phyloP scores from a whole-genome alignment of 2,113 vertebrate genomes.

The Erpornis zantholeuca region DNA sequence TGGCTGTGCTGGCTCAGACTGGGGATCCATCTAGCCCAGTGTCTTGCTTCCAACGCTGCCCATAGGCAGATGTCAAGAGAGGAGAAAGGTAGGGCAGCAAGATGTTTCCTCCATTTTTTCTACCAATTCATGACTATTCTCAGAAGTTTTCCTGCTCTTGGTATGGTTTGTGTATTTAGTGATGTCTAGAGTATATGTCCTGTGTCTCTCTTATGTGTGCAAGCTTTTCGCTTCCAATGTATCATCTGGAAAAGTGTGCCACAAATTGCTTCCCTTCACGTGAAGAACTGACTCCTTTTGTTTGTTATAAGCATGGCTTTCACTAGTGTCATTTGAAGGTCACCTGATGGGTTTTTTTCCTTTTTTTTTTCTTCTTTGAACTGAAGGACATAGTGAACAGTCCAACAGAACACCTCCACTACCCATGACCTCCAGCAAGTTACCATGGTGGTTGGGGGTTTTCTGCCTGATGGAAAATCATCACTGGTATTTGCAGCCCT shows the following conservation, averaged over 20 bases:
- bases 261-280: background rate
- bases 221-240: background rate
- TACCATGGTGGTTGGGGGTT: background rate
- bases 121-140: background rate
- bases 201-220: background rate
- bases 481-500: background rate
- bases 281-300: background rate
- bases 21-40: background rate
- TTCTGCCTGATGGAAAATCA: background rate
- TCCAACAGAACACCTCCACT: background rate
- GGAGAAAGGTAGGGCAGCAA: background rate
- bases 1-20: background rate
- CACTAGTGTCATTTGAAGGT: background rate
- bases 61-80: background rate
- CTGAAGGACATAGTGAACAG: background rate
- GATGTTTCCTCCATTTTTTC: background rate
- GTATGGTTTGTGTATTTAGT: background rate
- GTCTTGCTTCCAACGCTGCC: background rate
- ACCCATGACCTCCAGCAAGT: background rate
- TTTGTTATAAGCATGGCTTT: background rate
- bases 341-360: background rate
- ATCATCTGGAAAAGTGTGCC: background rate
- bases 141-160: background rate
- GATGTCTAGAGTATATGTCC: background rate
- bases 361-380: background rate